These are phyloP conservation scores for Gracilinanus agilis DNA, from an alignment of 2,113 vertebrate species.

Conservation along the genomic window DNA sequence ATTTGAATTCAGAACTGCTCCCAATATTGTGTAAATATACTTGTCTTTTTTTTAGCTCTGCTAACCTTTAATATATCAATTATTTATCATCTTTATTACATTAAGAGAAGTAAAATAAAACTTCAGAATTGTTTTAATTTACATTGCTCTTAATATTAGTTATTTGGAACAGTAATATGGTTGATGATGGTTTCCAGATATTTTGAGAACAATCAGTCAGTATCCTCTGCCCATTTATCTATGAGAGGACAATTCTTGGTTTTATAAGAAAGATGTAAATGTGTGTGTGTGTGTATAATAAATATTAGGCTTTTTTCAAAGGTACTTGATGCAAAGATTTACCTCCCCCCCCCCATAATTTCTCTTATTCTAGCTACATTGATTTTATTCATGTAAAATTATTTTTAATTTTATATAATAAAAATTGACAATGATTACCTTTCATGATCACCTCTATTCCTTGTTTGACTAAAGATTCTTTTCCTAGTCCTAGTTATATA, in stretches of 20 bases:
- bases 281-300: background rate
- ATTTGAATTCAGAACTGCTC: background rate
- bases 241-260: background rate
- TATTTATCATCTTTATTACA: background rate
- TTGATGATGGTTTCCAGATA: background rate
- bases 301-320: background rate
- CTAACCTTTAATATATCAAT: background rate
- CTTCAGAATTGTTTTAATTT: background rate
- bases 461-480: background rate
- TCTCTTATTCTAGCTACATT: background rate
- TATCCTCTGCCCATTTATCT: background rate
- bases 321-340: background rate
- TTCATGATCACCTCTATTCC: background rate
- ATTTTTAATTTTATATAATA: background rate
- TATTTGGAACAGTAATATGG: background rate
- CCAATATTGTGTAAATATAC: background rate
- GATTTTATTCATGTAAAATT: background rate
- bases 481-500: background rate
- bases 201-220: background rate
- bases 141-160: background rate
- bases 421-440: background rate
- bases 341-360: background rate
- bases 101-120: background rate
- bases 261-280: background rate
- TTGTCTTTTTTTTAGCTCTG: background rate